phyloP scores from a whole-genome alignment of 2,113 vertebrate species.

The Plestiodon gilberti region DNA sequence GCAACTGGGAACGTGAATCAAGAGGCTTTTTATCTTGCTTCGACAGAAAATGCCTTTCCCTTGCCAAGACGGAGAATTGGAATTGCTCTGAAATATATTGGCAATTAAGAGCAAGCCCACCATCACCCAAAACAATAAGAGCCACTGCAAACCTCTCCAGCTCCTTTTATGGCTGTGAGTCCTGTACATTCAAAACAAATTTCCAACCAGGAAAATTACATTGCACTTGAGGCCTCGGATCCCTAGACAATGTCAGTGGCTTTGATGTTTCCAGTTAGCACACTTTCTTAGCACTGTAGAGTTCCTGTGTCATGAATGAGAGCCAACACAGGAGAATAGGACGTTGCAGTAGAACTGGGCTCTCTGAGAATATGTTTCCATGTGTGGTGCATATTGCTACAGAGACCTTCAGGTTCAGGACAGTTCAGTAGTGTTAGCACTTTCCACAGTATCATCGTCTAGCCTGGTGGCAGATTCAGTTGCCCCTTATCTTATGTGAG shows the following conservation, averaged over 20 bases:
- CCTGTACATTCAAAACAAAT: not conserved
- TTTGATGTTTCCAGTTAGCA: not conserved
- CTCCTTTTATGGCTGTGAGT: rapidly evolving
- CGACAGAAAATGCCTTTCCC: conserved; percentile 8
- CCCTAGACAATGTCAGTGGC: not conserved
- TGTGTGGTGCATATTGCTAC: not conserved
- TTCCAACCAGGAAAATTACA: not conserved
- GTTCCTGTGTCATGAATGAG: too few species aligned
- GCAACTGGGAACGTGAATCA: not conserved
- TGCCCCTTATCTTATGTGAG: too few species aligned
- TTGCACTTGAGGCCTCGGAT: not conserved
- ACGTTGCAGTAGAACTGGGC: not conserved
- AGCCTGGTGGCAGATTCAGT: too few species aligned
- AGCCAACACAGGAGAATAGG: not conserved
- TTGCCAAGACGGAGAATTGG: not conserved
- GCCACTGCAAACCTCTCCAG: not conserved
- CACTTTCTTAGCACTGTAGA: not conserved
- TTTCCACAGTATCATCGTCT: not conserved
- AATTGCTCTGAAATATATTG: not conserved
- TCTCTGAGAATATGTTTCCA: not conserved
- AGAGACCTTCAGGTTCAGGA: too few species aligned
- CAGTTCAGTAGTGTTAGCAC: too few species aligned
- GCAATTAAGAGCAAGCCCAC: not conserved
- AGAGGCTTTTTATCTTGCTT: conserved; percentile 3
- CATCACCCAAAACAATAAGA: not conserved